A percentile compares a stretch with the other conserved stretches of the same genome.
phyloP scores from a whole-genome alignment of 2,113 vertebrate genomes.

The Erythrolamprus reginae region DNA sequence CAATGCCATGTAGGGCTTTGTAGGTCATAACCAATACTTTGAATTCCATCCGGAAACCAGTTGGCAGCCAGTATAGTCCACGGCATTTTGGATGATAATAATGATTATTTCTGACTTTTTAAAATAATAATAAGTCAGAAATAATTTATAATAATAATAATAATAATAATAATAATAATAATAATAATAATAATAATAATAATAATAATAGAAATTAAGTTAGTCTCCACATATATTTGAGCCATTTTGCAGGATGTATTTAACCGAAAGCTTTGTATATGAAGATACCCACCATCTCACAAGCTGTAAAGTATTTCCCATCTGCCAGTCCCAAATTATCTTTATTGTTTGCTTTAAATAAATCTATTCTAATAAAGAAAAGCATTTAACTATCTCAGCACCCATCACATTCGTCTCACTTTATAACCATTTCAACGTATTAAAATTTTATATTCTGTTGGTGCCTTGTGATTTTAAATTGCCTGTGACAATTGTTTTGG shows the following conservation, averaged over 20 bases:
- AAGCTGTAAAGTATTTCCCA: not conserved
- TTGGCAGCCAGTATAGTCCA: no score
- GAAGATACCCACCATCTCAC: not conserved
- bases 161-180: no score
- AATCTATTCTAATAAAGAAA: not conserved
- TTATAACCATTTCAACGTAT: not conserved
- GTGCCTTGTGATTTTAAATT: not conserved
- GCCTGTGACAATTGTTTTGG: not conserved
- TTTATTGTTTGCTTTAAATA: not conserved
- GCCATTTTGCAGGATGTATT: not conserved
- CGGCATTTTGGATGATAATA: no score
- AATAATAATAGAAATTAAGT: not conserved
- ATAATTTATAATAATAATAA: no score
- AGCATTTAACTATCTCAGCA: not conserved
- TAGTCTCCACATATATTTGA: not conserved
- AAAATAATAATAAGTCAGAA: no score
- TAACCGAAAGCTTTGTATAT: not conserved
- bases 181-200: no score
- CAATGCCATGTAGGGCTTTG: no score
- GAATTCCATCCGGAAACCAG: no score
- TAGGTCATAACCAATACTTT: no score
- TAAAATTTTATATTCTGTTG: not conserved
- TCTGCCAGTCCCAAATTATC: not conserved
- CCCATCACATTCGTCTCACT: not conserved
- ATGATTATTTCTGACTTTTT: no score